A percentile compares a stretch with the other conserved stretches of the same genome.
Conservation (phyloP, 2,113 vertebrate genomes). For the Todiramphus saurophagus region DNA sequence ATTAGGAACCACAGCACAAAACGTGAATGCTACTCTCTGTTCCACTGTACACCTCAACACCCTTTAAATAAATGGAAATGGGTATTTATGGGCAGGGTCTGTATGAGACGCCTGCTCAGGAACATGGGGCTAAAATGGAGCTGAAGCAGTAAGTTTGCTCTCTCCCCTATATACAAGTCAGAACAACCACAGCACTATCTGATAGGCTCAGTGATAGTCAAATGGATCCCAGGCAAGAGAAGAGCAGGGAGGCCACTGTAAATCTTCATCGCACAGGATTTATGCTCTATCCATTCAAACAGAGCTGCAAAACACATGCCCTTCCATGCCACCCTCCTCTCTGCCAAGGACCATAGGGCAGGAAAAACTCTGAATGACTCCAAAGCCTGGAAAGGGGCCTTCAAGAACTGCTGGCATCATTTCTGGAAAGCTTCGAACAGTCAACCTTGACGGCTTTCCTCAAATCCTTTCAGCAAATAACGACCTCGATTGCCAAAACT, state of each 20-base stretch:
- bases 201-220: not conserved
- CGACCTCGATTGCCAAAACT: conserved; percentile 6
- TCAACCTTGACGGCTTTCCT: not conserved
- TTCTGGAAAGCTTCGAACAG: not conserved
- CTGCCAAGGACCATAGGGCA: not conserved
- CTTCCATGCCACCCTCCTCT: not conserved
- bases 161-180: not conserved
- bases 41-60: not conserved
- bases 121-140: not conserved
- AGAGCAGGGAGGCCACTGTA: not conserved
- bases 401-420: not conserved
- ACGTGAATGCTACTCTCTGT: conserved; percentile 20
- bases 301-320: not conserved
- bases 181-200: not conserved
- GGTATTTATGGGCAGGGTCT: not conserved
- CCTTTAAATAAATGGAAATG: conserved; percentile 39
- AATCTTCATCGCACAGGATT: not conserved
- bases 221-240: not conserved
- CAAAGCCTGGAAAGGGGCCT: not conserved
- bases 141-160: not conserved
- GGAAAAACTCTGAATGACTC: not conserved
- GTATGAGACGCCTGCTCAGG: not conserved
- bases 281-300: not conserved
- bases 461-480: conserved; percentile 27
- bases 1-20: conserved; percentile 25